Conservation (phyloP, 2,797 vertebrate genomes). For the Hylomyscus alleni region DNA sequence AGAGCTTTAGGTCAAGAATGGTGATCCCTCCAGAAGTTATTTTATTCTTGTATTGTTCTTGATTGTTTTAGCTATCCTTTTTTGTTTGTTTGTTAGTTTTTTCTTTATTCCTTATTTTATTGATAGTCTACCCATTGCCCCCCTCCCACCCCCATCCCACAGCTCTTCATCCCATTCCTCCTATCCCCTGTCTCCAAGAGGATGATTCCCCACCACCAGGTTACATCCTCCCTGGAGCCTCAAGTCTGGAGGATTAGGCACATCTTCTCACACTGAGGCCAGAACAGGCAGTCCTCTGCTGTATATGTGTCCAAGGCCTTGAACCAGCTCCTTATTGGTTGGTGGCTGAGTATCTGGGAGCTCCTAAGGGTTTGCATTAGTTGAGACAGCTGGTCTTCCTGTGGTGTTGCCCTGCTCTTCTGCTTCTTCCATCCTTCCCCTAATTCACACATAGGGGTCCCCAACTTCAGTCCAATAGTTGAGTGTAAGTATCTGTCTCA, state of each 20-base stretch:
- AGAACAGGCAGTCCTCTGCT: not conserved
- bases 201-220: not conserved
- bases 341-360: not conserved
- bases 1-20: not conserved
- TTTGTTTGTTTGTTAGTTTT: not conserved
- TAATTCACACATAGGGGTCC: not conserved
- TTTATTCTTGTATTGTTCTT: not conserved
- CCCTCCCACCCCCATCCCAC: no score
- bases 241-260: not conserved
- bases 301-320: not conserved
- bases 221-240: not conserved
- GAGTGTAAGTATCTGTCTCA: not conserved
- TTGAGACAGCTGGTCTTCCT: not conserved
- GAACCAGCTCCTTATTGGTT: not conserved
- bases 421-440: not conserved
- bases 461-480: not conserved
- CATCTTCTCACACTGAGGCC: not conserved
- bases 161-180: not conserved
- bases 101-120: not conserved
- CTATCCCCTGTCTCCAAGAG: not conserved
- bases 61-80: not conserved
- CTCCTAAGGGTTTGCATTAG: not conserved
- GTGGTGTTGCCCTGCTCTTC: not conserved
- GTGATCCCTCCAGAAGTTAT: not conserved
- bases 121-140: not conserved